These are phyloP conservation scores for Manis javanica DNA, from an alignment of 2,797 vertebrate species.

Conservation along the genomic window DNA sequence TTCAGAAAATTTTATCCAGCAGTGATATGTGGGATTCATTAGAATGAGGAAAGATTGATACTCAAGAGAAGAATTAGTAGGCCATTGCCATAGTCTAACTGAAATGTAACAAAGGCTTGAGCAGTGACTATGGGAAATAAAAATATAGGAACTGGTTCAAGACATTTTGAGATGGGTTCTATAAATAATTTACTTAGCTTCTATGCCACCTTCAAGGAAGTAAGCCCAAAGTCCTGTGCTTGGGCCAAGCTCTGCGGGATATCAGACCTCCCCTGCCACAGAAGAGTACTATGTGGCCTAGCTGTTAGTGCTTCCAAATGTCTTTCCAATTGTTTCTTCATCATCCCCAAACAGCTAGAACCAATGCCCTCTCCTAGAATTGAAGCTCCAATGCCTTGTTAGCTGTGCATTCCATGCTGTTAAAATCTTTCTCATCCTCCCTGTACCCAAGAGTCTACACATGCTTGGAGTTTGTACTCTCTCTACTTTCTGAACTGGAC, in stretches of 20 bases:
- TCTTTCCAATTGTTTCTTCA: not conserved
- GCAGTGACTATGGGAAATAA: not conserved
- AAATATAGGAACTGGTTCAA: not conserved
- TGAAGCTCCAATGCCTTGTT: not conserved
- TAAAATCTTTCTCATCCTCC: not conserved
- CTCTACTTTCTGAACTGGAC: not conserved
- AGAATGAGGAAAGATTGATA: not conserved
- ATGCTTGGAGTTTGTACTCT: not conserved
- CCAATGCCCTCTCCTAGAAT: not conserved
- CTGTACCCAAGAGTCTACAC: not conserved
- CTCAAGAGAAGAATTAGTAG: not conserved
- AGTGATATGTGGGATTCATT: not conserved
- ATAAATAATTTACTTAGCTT: not conserved
- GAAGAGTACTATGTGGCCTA: not conserved
- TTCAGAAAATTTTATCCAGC: not conserved
- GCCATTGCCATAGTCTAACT: not conserved
- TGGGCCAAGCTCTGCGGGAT: not conserved
- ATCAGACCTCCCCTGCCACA: not conserved
- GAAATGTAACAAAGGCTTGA: not conserved
- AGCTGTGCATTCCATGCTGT: not conserved
- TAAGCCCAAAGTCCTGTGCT: not conserved
- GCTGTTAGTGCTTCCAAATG: not conserved
- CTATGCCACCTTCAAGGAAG: not conserved
- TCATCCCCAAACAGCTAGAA: not conserved
- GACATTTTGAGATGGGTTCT: not conserved